A percentile compares a stretch with the other conserved stretches of the same genome.
Conservation (phyloP, 2,888 invertebrate species). For the Drosophila aldrichi region DNA sequence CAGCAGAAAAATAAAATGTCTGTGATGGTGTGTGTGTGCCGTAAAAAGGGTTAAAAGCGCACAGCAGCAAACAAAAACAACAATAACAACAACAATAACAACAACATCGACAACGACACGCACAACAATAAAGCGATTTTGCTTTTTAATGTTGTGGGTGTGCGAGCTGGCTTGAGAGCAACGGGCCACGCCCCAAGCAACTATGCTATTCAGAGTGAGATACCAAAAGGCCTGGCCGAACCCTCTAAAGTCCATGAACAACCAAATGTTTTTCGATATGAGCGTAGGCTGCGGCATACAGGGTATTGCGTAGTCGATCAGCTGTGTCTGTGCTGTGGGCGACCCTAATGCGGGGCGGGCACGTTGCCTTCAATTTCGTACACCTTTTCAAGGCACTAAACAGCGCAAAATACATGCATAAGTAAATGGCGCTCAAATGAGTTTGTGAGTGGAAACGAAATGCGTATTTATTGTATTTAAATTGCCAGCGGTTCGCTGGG, state of each 20-base stretch:
- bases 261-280: background rate
- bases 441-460: constrained; percentile 78
- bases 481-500: constrained; percentile 54
- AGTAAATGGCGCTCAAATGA: constrained; percentile 74
- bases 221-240: background rate
- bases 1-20: constrained; percentile 65
- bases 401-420: constrained; percentile 64
- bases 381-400: constrained; percentile 66
- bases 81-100: constrained; percentile 38
- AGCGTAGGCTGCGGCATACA: background rate
- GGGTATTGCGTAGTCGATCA: constrained; percentile 37
- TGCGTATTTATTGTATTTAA: constrained; percentile 80
- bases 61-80: constrained; percentile 38
- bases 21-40: constrained; percentile 17
- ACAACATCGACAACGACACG: constrained; percentile 41
- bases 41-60: constrained; percentile 72
- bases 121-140: constrained; percentile 72
- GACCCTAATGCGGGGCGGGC: constrained; percentile 57
- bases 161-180: constrained; percentile 38
- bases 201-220: constrained; percentile 5
- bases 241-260: too few relatives aligned
- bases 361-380: constrained; percentile 51
- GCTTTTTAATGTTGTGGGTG: constrained; percentile 66
- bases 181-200: constrained; percentile 42
- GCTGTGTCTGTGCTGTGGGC: background rate